phyloP scores from a whole-genome alignment of 2,888 invertebrate genomes.

The Apamea anceps region DNA sequence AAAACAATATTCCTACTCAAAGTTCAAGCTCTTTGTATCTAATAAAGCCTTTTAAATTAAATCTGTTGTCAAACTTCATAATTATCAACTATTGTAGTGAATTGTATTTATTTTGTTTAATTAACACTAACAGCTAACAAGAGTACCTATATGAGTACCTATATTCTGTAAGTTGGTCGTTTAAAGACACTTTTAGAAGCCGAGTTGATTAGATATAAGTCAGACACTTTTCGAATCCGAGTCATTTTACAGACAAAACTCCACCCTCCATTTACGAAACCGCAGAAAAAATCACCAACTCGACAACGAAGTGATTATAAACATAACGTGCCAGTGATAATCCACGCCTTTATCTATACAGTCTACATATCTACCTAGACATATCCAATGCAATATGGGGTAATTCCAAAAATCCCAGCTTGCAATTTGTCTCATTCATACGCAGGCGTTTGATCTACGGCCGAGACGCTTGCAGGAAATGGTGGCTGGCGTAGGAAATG shows the following conservation, averaged over 20 bases:
- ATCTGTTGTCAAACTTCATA: neutral
- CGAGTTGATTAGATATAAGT: no score
- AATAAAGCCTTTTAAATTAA: neutral
- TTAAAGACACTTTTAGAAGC: neutral
- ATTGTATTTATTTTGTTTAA: neutral
- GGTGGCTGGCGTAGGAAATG: conserved; percentile 61
- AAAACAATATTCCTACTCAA: neutral
- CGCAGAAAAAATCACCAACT: neutral
- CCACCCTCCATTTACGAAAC: neutral
- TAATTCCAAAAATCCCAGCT: neutral
- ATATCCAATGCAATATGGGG: neutral
- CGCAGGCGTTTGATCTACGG: conserved; percentile 38
- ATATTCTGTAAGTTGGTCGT: neutral
- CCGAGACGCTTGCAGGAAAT: conserved; percentile 65
- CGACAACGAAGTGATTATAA: neutral
- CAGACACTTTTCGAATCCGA: neutral
- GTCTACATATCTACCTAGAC: neutral
- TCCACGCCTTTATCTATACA: no score
- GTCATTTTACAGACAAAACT: neutral
- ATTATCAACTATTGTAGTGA: no score
- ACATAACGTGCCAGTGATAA: neutral
- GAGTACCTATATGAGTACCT: neutral
- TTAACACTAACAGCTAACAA: neutral
- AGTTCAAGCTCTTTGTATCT: neutral
- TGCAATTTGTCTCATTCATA: conserved; percentile 45